Percentiles rank a stretch among this genome's conserved stretches.
Conservation (phyloP, 2,797 vertebrate species). For the Chrosomus eos region DNA sequence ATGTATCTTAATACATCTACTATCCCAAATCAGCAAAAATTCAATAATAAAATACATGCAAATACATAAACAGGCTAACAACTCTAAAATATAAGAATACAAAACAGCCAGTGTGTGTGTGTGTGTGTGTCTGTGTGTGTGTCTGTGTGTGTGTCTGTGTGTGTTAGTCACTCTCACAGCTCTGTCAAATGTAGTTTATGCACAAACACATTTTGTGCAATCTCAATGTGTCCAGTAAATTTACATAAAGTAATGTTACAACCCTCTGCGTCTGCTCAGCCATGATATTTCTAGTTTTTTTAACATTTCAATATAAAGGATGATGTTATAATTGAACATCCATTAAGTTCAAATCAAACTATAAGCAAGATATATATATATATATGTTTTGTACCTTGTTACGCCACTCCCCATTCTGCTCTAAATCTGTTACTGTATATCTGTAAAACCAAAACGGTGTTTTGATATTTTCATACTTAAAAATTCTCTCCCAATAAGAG, state of each 20-base stretch:
- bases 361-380: neutral
- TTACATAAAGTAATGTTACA: neutral
- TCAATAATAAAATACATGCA: neutral
- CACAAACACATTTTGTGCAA: neutral
- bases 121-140: neutral
- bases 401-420: neutral
- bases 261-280: neutral
- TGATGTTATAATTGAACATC: neutral
- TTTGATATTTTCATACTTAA: neutral
- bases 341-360: neutral
- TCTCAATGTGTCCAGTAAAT: neutral
- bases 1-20: too few species aligned
- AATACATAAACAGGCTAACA: neutral
- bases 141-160: neutral
- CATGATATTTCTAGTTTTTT: neutral
- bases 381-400: neutral
- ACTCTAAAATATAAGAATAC: neutral
- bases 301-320: neutral
- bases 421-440: neutral
- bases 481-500: slow-evolving; percentile 14
- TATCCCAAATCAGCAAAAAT: too few species aligned
- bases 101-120: neutral
- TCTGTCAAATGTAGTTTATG: neutral
- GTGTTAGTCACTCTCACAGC: neutral
- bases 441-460: neutral